These are phyloP conservation scores for Euzetes globulus DNA, from an alignment of 2,888 invertebrate species.

Conservation along the genomic window DNA sequence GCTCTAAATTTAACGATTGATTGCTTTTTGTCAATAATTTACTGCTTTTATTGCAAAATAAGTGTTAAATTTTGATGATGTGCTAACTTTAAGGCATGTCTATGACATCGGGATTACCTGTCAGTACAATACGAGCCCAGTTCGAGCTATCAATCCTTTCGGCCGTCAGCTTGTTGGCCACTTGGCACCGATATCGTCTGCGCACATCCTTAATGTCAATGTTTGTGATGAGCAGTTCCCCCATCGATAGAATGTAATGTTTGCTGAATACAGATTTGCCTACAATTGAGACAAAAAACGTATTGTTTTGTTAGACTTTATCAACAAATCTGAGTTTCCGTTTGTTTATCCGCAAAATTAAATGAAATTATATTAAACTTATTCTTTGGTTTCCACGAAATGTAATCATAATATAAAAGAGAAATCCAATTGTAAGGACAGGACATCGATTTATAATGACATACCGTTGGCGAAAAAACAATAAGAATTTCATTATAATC, in stretches of 20 bases:
- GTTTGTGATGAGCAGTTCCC: conserved; percentile 39
- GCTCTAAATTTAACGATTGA: too few relatives aligned
- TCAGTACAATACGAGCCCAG: conserved; percentile 39
- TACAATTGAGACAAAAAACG: neutral
- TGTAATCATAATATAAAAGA: neutral
- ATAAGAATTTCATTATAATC: neutral
- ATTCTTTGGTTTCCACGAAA: neutral
- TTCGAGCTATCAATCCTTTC: conserved; percentile 38
- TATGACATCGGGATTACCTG: conserved; percentile 35
- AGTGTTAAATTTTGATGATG: too few relatives aligned
- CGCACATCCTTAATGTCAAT: conserved; percentile 37
- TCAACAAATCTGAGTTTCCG: neutral
- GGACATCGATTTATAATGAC: neutral
- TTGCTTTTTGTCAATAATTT: too few relatives aligned
- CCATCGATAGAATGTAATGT: conserved; percentile 36
- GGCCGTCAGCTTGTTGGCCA: conserved; percentile 39
- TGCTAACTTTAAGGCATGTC: too few relatives aligned
- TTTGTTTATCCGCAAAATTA: neutral
- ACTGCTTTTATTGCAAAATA: too few relatives aligned
- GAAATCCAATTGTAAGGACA: neutral
- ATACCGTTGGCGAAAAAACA: neutral
- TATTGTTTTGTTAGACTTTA: neutral
- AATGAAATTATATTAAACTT: too few relatives aligned
- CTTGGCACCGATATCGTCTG: conserved; percentile 41
- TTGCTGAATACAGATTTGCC: conserved; percentile 17